Evolutionary conservation across 2,797 vertebrate genomes (phyloP).

Genomic region (Myotis findleyi): DNA sequence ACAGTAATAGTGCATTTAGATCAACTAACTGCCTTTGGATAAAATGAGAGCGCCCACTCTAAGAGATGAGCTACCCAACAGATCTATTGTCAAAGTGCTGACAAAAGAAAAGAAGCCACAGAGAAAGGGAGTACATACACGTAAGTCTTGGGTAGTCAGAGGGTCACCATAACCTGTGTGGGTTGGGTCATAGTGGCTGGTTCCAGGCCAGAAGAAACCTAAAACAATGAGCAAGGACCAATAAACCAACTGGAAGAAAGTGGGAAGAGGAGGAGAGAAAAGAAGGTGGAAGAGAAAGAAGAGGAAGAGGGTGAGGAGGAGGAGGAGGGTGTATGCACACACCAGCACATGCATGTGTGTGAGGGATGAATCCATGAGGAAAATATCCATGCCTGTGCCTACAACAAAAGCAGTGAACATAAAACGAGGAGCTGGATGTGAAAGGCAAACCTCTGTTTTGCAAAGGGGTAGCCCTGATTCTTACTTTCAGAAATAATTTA

Average conservation of each 20-base stretch:
- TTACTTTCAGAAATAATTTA: constrained; percentile 39
- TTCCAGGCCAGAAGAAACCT: not conserved
- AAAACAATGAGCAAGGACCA: not conserved
- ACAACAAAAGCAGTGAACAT: not conserved
- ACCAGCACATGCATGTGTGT: not conserved
- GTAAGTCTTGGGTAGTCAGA: not conserved
- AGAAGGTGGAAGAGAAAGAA: not conserved
- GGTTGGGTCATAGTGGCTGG: not conserved
- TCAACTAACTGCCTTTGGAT: not conserved
- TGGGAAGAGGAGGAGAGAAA: not conserved
- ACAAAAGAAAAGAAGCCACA: not conserved
- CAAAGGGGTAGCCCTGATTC: not conserved
- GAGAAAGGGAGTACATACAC: not conserved
- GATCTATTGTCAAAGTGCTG: not conserved
- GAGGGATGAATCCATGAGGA: not conserved
- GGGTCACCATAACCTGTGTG: not conserved
- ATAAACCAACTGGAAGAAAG: not conserved
- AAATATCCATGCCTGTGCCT: not conserved
- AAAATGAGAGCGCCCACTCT: not conserved
- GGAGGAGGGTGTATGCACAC: not conserved
- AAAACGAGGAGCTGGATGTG: not conserved
- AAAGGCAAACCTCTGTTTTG: not conserved
- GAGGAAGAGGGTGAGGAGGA: not conserved
- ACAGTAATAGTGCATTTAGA: not conserved
- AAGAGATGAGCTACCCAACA: not conserved